phyloP scores from a whole-genome alignment of 2,797 vertebrate species.

The Staurois parvus region DNA sequence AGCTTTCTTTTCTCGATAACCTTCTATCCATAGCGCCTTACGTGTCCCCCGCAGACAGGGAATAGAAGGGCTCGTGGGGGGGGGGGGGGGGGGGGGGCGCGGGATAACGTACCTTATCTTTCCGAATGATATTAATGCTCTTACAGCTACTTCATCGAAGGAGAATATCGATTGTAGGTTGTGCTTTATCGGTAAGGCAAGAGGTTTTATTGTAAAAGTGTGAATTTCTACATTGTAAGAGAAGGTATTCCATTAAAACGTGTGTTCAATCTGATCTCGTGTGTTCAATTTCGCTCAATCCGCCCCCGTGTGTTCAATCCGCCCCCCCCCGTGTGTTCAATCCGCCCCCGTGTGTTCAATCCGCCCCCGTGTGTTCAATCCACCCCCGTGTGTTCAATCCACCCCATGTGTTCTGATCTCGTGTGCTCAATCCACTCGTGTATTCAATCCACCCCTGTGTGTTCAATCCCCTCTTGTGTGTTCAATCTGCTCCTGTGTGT shows the following conservation, averaged over 20 bases:
- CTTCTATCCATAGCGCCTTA: constrained; percentile 30
- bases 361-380: no score
- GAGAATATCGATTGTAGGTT: background rate
- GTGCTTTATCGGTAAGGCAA: constrained; percentile 7
- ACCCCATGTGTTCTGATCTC: no score
- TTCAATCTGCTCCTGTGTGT: no score
- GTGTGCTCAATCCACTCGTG: no score
- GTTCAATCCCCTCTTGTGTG: no score
- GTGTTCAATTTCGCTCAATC: no score
- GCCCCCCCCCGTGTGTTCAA: no score
- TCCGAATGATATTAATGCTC: background rate
- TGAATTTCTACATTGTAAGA: background rate
- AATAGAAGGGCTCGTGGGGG: background rate
- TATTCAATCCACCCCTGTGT: no score
- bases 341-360: no score
- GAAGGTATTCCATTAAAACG: constrained; percentile 5
- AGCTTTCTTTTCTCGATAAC: background rate
- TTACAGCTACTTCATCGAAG: background rate
- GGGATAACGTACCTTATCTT: background rate
- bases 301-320: no score
- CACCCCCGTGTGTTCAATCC: no score
- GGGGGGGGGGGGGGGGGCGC: no score
- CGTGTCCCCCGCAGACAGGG: background rate
- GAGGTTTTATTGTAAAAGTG: background rate
- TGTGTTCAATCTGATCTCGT: background rate